A percentile compares a stretch with the other conserved stretches of the same genome.
phyloP scores from a whole-genome alignment of 2,113 vertebrate genomes.

The Campylorhamphus procurvoides region DNA sequence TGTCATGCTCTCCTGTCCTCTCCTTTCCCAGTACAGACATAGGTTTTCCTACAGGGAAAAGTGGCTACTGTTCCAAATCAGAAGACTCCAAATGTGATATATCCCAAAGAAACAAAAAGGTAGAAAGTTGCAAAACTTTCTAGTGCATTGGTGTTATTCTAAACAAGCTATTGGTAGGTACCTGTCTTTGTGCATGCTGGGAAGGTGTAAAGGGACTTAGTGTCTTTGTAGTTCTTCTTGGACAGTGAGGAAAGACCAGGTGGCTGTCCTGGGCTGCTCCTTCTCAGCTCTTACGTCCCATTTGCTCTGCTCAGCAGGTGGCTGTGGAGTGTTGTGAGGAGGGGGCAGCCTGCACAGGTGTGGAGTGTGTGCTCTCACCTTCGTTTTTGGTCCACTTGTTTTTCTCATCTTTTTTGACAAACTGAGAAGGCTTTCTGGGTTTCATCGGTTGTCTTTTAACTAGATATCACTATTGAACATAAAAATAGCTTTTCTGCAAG shows the following conservation, averaged over 20 bases:
- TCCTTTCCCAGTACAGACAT: background rate
- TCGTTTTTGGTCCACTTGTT: background rate
- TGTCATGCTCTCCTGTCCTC: background rate
- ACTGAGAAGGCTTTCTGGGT: background rate
- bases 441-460: background rate
- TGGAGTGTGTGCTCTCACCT: background rate
- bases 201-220: background rate
- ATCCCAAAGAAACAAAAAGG: background rate
- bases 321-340: background rate
- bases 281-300: background rate
- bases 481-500: background rate
- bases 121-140: background rate
- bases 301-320: background rate
- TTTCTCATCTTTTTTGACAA: background rate
- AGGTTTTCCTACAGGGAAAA: background rate
- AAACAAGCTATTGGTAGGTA: background rate
- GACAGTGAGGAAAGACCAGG: background rate
- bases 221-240: background rate
- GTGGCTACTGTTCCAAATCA: background rate
- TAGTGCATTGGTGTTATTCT: background rate
- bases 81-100: background rate
- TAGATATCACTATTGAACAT: background rate
- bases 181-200: background rate
- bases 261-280: background rate
- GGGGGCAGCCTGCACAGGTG: background rate